Conservation (phyloP, 2,797 vertebrate species). For the Catostomus latipinnis region DNA sequence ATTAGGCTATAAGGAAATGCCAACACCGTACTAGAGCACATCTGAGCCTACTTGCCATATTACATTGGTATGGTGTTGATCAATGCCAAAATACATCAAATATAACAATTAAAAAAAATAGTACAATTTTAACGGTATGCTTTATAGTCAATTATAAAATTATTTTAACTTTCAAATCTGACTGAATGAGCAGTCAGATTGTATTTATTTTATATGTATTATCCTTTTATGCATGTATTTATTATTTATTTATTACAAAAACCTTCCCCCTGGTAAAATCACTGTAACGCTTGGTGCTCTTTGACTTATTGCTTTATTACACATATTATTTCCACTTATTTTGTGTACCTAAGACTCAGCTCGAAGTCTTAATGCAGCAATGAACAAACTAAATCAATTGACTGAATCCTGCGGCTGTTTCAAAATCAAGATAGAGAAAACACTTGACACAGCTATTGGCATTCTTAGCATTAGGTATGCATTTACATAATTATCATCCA, state of each 20-base stretch:
- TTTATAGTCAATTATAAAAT: too few relatives aligned
- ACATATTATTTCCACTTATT: not conserved
- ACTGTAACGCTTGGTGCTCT: too few relatives aligned
- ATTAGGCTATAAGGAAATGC: not conserved
- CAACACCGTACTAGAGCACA: not conserved
- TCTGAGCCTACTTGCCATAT: not conserved
- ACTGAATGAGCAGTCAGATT: not conserved
- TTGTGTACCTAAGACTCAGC: not conserved
- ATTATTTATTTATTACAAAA: too few relatives aligned
- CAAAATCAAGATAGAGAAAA: conserved; percentile 52
- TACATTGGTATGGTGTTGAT: not conserved
- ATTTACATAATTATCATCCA: conserved; percentile 79
- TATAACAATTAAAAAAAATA: not conserved
- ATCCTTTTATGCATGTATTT: too few relatives aligned
- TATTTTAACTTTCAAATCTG: not conserved
- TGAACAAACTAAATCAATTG: conserved; percentile 42
- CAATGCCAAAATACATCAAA: not conserved
- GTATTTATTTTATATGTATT: too few relatives aligned
- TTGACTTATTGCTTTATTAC: not conserved
- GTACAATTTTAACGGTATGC: too few relatives aligned
- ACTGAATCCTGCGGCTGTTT: conserved; percentile 34
- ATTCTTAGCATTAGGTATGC: conserved; percentile 72
- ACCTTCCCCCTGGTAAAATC: too few relatives aligned
- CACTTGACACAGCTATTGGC: conserved; percentile 71
- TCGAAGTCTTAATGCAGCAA: not conserved